Conservation (phyloP, 2,113 vertebrate genomes). For the Bucco capensis region DNA sequence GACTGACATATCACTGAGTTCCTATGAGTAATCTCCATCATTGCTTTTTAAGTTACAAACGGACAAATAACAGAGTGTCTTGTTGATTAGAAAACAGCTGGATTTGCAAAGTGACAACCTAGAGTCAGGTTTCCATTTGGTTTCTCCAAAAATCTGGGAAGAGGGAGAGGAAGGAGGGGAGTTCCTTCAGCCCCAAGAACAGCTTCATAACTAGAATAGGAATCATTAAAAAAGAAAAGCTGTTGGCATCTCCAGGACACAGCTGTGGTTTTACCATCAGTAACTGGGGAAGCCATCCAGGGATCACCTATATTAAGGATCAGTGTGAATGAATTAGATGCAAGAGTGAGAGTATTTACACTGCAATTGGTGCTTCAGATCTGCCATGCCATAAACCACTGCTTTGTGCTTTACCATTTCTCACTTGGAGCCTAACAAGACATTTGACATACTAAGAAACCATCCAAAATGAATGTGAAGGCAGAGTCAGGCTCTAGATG, state of each 20-base stretch:
- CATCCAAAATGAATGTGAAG: background rate
- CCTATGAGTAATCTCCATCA: background rate
- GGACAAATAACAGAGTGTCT: background rate
- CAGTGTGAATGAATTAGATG: background rate
- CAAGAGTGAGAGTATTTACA: background rate
- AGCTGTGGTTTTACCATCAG: background rate
- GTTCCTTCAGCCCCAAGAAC: background rate
- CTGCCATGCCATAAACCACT: fast-evolving
- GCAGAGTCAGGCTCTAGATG: background rate
- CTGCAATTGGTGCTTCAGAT: background rate
- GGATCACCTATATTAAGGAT: background rate
- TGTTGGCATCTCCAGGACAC: background rate
- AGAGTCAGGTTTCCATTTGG: background rate
- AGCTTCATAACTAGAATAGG: background rate
- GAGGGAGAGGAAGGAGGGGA: background rate
- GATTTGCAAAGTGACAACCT: background rate
- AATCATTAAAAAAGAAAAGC: background rate
- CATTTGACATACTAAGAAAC: background rate
- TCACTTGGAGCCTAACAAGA: fast-evolving
- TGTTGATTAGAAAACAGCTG: background rate
- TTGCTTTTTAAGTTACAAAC: background rate
- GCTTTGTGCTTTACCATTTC: background rate
- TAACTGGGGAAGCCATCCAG: background rate
- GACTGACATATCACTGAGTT: background rate
- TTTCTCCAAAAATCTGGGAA: background rate